A percentile compares a stretch with the other conserved stretches of the same genome.
Conservation (phyloP, 2,113 vertebrate species). For the Podarcis muralis region DNA sequence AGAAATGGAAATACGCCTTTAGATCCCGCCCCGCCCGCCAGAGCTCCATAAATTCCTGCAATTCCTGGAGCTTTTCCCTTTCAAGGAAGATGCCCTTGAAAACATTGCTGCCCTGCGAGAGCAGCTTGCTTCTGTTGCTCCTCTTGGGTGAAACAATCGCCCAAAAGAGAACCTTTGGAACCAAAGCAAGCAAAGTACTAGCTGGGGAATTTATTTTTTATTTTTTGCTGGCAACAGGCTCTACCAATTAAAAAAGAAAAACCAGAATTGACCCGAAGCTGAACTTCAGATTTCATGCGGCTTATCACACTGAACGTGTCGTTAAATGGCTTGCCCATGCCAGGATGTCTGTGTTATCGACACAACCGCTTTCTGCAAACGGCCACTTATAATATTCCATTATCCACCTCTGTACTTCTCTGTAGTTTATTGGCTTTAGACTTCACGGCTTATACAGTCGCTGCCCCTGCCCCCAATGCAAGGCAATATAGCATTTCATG, state of each 20-base stretch:
- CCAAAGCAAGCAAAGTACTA: neutral
- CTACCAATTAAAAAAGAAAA: neutral
- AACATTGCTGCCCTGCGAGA: neutral
- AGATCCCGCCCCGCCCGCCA: neutral
- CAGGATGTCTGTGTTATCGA: too few relatives aligned
- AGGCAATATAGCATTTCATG: too few relatives aligned
- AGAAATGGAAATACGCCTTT: neutral
- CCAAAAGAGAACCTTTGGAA: neutral
- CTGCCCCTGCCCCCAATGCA: too few relatives aligned
- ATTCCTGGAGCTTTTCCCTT: neutral
- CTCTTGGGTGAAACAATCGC: neutral
- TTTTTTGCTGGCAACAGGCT: neutral
- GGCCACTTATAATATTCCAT: too few relatives aligned
- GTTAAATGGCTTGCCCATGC: too few relatives aligned
- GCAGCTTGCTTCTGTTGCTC: neutral
- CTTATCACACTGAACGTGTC: too few relatives aligned
- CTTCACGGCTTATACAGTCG: too few relatives aligned
- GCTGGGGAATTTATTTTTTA: neutral
- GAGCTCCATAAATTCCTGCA: constrained; percentile 26
- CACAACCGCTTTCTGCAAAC: too few relatives aligned
- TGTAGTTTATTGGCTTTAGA: too few relatives aligned
- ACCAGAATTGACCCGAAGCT: neutral
- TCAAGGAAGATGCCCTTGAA: constrained; percentile 6
- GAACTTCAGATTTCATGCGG: neutral
- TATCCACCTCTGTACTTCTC: too few relatives aligned